These are phyloP conservation scores for Subacronicta megacephala DNA, from an alignment of 2,888 invertebrate species.

Conservation along the genomic window DNA sequence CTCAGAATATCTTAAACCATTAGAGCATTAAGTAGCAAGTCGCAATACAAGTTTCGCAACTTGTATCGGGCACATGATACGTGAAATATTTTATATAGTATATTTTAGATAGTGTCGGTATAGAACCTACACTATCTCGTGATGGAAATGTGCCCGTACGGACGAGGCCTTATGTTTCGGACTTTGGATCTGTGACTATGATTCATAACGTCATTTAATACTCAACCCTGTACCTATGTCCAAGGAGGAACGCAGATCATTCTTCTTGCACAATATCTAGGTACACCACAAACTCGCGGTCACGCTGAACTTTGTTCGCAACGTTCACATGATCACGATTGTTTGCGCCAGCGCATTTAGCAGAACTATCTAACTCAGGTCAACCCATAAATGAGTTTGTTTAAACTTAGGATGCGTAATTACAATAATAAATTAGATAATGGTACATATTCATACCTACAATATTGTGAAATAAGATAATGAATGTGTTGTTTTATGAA, in stretches of 20 bases:
- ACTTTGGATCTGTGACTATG: too few relatives aligned
- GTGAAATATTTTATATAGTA: too few relatives aligned
- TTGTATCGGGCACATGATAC: too few relatives aligned
- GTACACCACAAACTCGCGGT: conserved; percentile 5
- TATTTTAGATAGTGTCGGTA: too few relatives aligned
- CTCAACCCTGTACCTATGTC: conserved; percentile 20
- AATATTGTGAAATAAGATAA: neutral
- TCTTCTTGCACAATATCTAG: neutral
- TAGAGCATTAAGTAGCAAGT: too few relatives aligned
- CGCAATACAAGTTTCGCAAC: too few relatives aligned
- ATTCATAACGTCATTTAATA: neutral
- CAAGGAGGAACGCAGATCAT: conserved; percentile 1
- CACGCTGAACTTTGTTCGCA: conserved; percentile 26
- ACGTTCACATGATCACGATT: conserved; percentile 3
- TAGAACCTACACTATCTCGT: too few relatives aligned
- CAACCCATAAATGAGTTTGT: conserved; percentile 16
- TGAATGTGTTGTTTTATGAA: neutral
- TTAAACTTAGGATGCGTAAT: conserved; percentile 1
- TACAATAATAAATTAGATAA: conserved; percentile 12
- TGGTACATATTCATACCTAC: neutral
- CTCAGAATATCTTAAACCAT: too few relatives aligned
- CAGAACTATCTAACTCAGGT: conserved; percentile 29
- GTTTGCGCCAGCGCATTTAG: conserved; percentile 9
- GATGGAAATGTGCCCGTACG: too few relatives aligned
- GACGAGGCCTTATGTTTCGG: too few relatives aligned